Evolutionary conservation across 2,797 vertebrate species (phyloP), one percentile per base, ranked within the genome.

Genomic region (Eleutherodactylus coqui): DNA sequence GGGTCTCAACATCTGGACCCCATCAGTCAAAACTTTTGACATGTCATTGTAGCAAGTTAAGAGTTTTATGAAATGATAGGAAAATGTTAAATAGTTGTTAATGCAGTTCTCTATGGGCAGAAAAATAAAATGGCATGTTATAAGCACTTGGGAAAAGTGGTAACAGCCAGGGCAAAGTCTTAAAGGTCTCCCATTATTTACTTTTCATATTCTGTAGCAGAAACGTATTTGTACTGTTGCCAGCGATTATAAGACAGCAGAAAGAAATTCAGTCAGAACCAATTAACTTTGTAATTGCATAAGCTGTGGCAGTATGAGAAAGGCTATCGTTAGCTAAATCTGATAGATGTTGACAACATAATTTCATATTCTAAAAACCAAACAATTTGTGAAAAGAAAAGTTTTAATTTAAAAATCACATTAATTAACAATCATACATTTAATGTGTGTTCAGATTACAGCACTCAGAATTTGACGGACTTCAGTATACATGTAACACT

Each of bases 321-420:
- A 13, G 24, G 41, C 34, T 21, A 51, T 51, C 76, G 43, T 76
- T 47, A 27, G 34, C 43, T 10, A 34, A 43, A 55, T 58, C 21
- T 79, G 29, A 77, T 76, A 67, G 27, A 27, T 64, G 27, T 27
- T 84, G 73, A 84, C 58, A 64, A 49, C 45, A 77, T 77, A 60
- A 67, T 77, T 27, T 77, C 24, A 38, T 78, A 55, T 38, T 78
- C 32, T n/a, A 34, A 58, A 78, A 55, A 21, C 21, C 49, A 58
- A 78, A 78, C 49, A 78, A 78, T 55, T 78, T 55, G 21, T 78
- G 21, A 5, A n/a, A 41, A 38, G 75, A 55, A 77, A 78, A 38
- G 51, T n/a, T 55, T 38, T 53, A 14, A 53, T 77, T 77, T 55
- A 38, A 58, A 21, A 58, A 55, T 58, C 21, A n/a, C 24, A 58